phyloP scores from a whole-genome alignment of 2,888 invertebrate genomes.

The Brenthis hecate region DNA sequence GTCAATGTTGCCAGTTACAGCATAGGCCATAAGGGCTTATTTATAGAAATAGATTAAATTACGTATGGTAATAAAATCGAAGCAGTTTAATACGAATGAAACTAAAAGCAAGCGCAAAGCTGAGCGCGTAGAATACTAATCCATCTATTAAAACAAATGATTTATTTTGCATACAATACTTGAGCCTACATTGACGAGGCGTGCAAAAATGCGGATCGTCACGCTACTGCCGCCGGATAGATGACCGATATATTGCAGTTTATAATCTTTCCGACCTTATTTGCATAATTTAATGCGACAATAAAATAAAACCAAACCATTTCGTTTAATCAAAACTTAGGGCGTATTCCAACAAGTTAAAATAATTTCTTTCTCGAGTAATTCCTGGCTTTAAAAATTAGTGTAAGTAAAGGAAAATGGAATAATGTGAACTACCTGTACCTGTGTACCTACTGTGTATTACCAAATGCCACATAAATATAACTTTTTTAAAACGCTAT shows the following conservation, averaged over 20 bases:
- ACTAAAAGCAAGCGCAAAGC: constrained; percentile 46
- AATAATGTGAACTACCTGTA: no score
- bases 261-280: constrained; percentile 48
- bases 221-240: constrained; percentile 36
- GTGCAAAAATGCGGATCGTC: constrained; percentile 64
- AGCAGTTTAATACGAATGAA: constrained; percentile 7
- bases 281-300: constrained; percentile 6
- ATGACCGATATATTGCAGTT: constrained; percentile 42
- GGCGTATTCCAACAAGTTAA: no score
- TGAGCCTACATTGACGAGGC: constrained; percentile 49
- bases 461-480: no score
- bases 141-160: constrained; percentile 50
- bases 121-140: constrained; percentile 49
- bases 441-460: no score
- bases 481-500: no score
- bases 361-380: no score
- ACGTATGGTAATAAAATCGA: background rate
- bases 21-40: background rate
- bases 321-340: no score
- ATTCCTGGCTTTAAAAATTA: no score
- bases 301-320: no score
- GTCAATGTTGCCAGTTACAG: no score
- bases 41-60: constrained; percentile 10
- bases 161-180: constrained; percentile 68
- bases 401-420: no score